Evolutionary conservation across 2,113 vertebrate genomes (phyloP), one percentile per base, ranked within the genome.

Genomic region (Tachysurus vachellii): DNA sequence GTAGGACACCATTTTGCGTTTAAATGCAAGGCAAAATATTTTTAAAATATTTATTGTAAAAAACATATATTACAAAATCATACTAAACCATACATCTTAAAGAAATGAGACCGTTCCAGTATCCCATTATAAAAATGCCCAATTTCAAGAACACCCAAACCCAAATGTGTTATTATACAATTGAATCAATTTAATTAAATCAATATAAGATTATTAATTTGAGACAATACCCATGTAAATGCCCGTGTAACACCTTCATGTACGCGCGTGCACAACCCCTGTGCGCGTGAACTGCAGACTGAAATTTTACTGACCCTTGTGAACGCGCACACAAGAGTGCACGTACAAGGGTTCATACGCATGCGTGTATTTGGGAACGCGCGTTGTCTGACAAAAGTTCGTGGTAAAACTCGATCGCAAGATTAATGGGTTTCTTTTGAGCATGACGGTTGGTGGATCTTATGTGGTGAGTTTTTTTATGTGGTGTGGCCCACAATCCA

Each of bases 381-480:
- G 87, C 85, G 53, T 91, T 92, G 89, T 70, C 83, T 92, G 93
- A 93, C 93, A 81, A 87, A 88, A 84, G 68, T 94, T 91, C 36
- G 91, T 94, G 96, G 96, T 96, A 96, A 96, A 97, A 97, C 95
- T 73, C 84, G 62, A 47, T 95, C 95, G 95, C 94, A 95, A 96
- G 96, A 98, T 96, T 95, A 97, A 96, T 96, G 95, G 95, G 95
- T 95, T 94, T 96, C 95, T 95, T 85, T 96, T 95, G 96, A 96
- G 96, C 97, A 96, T 96, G 96, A 96, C 96, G 96, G 92, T 90
- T 94, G 95, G 95, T 95, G 95, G 96, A 96, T 97, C 97, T 96
- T 96, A 96, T 95, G 94, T 94, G 94, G 94, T 94, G 94, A 93
- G 85, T 87, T 56, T 56, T 64, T 68, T 83, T 53, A 59, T 50